Base-by-base conservation (phyloP, 2,113 vertebrate species). In the Periophthalmus modestus region DNA sequence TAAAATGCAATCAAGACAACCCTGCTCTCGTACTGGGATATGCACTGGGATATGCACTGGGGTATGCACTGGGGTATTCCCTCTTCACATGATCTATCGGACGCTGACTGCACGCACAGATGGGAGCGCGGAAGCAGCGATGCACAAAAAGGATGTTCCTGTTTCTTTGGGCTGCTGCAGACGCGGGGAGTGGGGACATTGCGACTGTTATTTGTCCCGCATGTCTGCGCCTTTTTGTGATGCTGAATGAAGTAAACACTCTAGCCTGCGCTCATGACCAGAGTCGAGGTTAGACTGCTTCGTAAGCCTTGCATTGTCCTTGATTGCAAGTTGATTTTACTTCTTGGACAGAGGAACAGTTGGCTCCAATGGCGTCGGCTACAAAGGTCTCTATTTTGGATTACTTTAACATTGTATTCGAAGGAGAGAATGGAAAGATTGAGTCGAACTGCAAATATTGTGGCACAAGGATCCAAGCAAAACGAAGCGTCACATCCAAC, bases 371-470 rank as follows among this genome's bases (percentile, higher is more conserved):
- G 94, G 94, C 94, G 93, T 94, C 94, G 71, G 87, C 89, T 81
- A 88, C 93, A 46, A 92, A 93, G 88, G 94, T 94, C 54, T 94
- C 94, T 69, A 94, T 94, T 55, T 84, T 94, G 90, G 94, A 94
- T 89, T 94, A 94, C 87, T 94, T 94, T 81, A 93, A 93, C 74
- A 94, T 94, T 82, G 94, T 94, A 71, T 94, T 94, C 66, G 94
- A 94, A 75, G 94, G 94, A 2, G 94, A 94, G 83, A 94, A 94
- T 93, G 94, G 94, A 4, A 94, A 94, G 81, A 94, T 94, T 79
- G 94, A 94, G 84, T 94, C 94, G 52, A 94, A 94, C 80, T 94
- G 94, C 74, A 94, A 94, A 83, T 92, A 93, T 21, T 94, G 94
- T 70, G 93, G 94, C 46, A 94, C 94, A 69, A 90, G 93, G 68